Evolutionary conservation across 2,888 invertebrate genomes (phyloP), one percentile per base, ranked within the genome.

Genomic region (Sinohyriopsis cumingii): DNA sequence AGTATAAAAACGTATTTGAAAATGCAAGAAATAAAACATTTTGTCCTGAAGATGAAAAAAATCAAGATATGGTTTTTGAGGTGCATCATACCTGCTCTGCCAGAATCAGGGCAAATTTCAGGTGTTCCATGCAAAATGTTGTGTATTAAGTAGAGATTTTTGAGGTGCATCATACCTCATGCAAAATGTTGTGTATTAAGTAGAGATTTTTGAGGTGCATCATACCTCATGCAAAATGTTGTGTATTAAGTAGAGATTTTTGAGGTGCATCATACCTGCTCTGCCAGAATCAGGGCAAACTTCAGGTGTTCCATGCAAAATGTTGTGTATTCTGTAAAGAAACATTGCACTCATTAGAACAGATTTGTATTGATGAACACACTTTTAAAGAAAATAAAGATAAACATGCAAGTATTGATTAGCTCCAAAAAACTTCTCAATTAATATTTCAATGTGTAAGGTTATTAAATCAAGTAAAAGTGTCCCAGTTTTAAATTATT

Each of bases 41-140:
- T 5, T n/a, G 28, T 60, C 28, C 55, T 59, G 65, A 68, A 55
- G 63, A 53, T n/a, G 55, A 19, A 57, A 71, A 61, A 25, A 59
- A 33, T 61, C 65, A 53, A 57, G 25, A 24, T 24, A 25, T 59
- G 22, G 15, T 25, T 53, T 24, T 22, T 56, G 55, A 65, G 7
- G 9, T 24, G 25, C 55, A 70, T 55, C 33, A 59, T 68, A 80
- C 78, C 80, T 60, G 74, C 75, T 22, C 72, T 67, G n/a, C 76
- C 74, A 7, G 77, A 80, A 60, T 77, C 78, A 57, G 76, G 75
- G 65, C 84, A 85, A 24, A 64, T 65, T 6, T 63, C 63, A 15
- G 79, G 76, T 62, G 76, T 76, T 19, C 86, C 86, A 22, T 71
- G 72, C 7, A 65, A 63, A 22, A 86, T 82, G 62, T 76, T 78